phyloP scores from a whole-genome alignment of 2,888 invertebrate species.

The Eilema griseolum region DNA sequence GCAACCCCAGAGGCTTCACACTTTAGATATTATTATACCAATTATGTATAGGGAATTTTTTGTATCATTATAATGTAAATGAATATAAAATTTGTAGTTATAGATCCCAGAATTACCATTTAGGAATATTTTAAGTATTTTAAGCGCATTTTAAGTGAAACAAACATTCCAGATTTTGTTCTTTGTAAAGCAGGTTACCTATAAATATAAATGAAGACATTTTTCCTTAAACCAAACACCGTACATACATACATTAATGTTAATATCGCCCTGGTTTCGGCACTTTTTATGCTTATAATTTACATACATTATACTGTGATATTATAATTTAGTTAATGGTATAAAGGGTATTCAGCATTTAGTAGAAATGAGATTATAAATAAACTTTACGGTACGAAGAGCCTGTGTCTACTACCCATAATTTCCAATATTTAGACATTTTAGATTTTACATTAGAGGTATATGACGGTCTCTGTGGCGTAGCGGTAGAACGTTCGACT shows the following conservation, averaged over 20 bases:
- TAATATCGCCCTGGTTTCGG: slow-evolving; percentile 42
- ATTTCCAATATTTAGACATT: background rate
- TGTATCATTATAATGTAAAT: background rate
- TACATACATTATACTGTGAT: slow-evolving; percentile 48
- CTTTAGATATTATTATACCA: too few relatives aligned
- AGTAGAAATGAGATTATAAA: slow-evolving; percentile 34
- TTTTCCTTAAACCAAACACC: slow-evolving; percentile 33
- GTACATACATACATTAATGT: slow-evolving; percentile 27
- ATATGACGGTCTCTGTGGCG: too few relatives aligned
- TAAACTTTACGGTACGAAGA: slow-evolving; percentile 30
- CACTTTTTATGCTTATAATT: slow-evolving; percentile 49
- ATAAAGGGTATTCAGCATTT: slow-evolving; percentile 39
- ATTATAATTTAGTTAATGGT: slow-evolving; percentile 54
- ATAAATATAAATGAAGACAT: slow-evolving; percentile 33
- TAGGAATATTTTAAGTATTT: too few relatives aligned
- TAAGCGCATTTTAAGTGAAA: background rate
- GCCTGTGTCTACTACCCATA: background rate
- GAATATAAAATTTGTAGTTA: too few relatives aligned
- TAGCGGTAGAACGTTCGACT: too few relatives aligned
- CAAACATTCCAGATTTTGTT: background rate
- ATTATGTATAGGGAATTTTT: too few relatives aligned
- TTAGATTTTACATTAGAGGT: background rate
- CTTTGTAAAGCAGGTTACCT: background rate
- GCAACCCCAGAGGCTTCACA: too few relatives aligned
- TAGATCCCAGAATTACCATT: too few relatives aligned